A percentile compares a stretch with the other conserved stretches of the same genome.
Conservation (phyloP, 2,888 invertebrate genomes). For the Tiliacea citrago region DNA sequence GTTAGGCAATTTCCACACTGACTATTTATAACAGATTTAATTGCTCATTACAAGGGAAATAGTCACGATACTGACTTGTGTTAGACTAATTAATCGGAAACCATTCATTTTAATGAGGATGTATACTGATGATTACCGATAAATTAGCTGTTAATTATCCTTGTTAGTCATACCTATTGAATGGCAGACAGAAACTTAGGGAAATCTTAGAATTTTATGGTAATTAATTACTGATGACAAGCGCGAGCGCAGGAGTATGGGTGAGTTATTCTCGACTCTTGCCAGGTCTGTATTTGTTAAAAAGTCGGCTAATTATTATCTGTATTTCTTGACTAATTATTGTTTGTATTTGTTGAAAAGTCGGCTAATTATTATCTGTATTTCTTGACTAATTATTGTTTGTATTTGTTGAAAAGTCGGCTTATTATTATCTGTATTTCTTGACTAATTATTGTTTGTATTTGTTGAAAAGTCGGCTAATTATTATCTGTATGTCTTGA, state of each 20-base stretch:
- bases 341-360: neutral
- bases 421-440: too few species aligned
- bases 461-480: neutral
- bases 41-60: slow-evolving; percentile 36
- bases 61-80: slow-evolving; percentile 37
- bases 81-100: slow-evolving; percentile 34
- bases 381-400: too few species aligned
- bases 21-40: slow-evolving; percentile 31
- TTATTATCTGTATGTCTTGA: too few species aligned
- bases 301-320: neutral
- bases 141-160: slow-evolving; percentile 32
- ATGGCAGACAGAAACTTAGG: slow-evolving; percentile 1
- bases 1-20: neutral
- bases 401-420: neutral
- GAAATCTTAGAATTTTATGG: slow-evolving; percentile 1
- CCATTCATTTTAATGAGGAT: slow-evolving; percentile 39
- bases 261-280: neutral
- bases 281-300: neutral
- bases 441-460: too few species aligned
- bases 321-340: too few species aligned
- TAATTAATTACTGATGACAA: neutral
- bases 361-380: too few species aligned
- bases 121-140: slow-evolving; percentile 24
- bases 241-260: neutral
- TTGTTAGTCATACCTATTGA: slow-evolving; percentile 29